phyloP scores from a whole-genome alignment of 1,140 invertebrate genomes.

The Leptopilina boulardi region DNA sequence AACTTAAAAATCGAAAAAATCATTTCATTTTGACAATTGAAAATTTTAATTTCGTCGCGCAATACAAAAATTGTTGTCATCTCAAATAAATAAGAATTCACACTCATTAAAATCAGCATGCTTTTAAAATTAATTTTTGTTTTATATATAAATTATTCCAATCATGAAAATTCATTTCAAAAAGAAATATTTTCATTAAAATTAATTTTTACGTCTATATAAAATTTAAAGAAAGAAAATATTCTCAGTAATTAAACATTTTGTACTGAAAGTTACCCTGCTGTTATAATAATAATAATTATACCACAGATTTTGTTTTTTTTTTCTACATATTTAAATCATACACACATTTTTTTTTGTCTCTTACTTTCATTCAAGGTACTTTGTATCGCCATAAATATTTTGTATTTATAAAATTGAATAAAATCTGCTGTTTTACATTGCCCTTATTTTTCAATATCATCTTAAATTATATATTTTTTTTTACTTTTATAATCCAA shows the following conservation, averaged over 20 bases:
- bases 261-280: constrained; percentile 19
- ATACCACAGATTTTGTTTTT: constrained; percentile 20
- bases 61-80: background rate
- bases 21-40: background rate
- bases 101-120: background rate
- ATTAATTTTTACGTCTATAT: too few species aligned
- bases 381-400: constrained; percentile 1
- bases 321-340: background rate
- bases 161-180: background rate
- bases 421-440: constrained; percentile 28
- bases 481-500: constrained; percentile 4
- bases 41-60: background rate
- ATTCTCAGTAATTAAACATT: constrained; percentile 5
- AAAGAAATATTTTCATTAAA: background rate
- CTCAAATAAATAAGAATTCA: background rate
- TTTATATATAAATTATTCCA: background rate
- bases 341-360: background rate
- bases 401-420: background rate
- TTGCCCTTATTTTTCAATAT: constrained; percentile 9
- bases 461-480: constrained; percentile 18
- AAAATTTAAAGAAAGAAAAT: background rate
- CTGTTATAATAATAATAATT: background rate
- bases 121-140: background rate
- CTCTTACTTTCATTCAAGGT: background rate
- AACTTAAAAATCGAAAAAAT: background rate